phyloP scores from a whole-genome alignment of 30 jellyfish, hydroid and myxozoan species.

The Turritopsis dohrnii region DNA sequence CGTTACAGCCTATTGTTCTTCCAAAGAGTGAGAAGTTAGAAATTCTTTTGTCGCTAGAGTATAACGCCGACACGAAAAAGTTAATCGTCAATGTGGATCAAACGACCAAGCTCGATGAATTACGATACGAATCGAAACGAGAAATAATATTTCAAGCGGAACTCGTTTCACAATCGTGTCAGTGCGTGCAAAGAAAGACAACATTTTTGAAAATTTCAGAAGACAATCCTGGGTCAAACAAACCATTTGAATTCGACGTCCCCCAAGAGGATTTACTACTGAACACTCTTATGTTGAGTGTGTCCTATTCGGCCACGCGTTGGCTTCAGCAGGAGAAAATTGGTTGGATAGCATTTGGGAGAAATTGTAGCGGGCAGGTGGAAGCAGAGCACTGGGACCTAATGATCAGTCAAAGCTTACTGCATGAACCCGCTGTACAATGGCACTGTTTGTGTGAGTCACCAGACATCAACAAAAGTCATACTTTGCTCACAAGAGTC shows the following conservation, averaged over 20 bases:
- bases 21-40: slow-evolving; percentile 93
- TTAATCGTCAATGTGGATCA: slow-evolving; percentile 75
- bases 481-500: slow-evolving; percentile 24
- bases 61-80: slow-evolving; percentile 58
- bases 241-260: slow-evolving; percentile 66
- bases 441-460: slow-evolving; percentile 96
- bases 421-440: slow-evolving; percentile 85
- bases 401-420: slow-evolving; percentile 71
- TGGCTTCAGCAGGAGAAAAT: slow-evolving; percentile 93
- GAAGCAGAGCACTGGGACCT: slow-evolving; percentile 98
- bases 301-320: slow-evolving; percentile 84
- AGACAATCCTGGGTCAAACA: slow-evolving; percentile 91
- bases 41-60: slow-evolving; percentile 78
- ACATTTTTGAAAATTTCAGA: slow-evolving; percentile 70
- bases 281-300: slow-evolving; percentile 90
- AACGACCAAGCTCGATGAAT: slow-evolving; percentile 74
- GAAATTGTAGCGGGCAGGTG: slow-evolving; percentile 94
- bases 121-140: slow-evolving; percentile 71
- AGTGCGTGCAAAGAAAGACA: slow-evolving; percentile 92
- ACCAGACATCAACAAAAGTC: slow-evolving; percentile 59
- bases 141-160: slow-evolving; percentile 92
- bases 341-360: slow-evolving; percentile 97
- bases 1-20: slow-evolving; percentile 66
- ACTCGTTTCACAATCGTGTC: slow-evolving; percentile 83
- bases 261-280: slow-evolving; percentile 75